Percentiles rank a stretch among this genome's conserved stretches.
Conservation (phyloP, 2,888 invertebrate genomes). For the Rhingia campestris region DNA sequence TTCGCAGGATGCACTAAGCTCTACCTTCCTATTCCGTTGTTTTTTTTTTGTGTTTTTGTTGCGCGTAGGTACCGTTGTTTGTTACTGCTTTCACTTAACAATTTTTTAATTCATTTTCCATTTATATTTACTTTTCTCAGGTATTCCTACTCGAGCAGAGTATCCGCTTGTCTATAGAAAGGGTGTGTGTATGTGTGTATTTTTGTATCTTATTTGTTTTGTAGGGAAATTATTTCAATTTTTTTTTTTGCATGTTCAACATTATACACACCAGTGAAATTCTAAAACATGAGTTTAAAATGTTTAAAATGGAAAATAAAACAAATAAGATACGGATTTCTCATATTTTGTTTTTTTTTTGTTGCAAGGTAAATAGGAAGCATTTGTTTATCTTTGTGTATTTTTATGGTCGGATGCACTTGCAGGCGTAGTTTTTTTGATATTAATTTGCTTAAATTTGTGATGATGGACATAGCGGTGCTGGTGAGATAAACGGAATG, state of each 20-base stretch:
- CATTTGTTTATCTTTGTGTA: slow-evolving; percentile 34
- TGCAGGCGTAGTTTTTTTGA: slow-evolving; percentile 4
- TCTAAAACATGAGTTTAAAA: slow-evolving; percentile 55
- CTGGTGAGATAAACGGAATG: slow-evolving; percentile 18
- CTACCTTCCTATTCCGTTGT: not conserved
- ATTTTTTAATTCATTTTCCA: slow-evolving; percentile 71
- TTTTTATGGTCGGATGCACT: slow-evolving; percentile 48
- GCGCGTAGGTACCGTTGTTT: slow-evolving; percentile 2
- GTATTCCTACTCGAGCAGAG: not conserved
- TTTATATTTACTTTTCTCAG: slow-evolving; percentile 57
- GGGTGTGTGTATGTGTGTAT: slow-evolving; percentile 9
- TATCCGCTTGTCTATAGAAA: not conserved
- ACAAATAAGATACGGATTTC: slow-evolving; percentile 19
- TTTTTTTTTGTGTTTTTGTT: slow-evolving; percentile 2
- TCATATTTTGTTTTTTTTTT: not conserved
- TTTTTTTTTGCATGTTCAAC: slow-evolving; percentile 33
- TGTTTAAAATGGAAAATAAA: slow-evolving; percentile 24
- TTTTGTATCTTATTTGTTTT: slow-evolving; percentile 5
- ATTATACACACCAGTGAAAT: slow-evolving; percentile 41
- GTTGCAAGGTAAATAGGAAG: slow-evolving; percentile 13
- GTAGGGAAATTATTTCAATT: not conserved
- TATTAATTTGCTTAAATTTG: slow-evolving; percentile 34
- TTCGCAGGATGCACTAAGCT: slow-evolving; percentile 59
- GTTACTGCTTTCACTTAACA: slow-evolving; percentile 49
- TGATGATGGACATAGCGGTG: too few species aligned